A percentile compares a stretch with the other conserved stretches of the same genome.
These are phyloP conservation scores for Myotis vivesi DNA, from an alignment of 2,797 vertebrate genomes.

Conservation along the genomic window DNA sequence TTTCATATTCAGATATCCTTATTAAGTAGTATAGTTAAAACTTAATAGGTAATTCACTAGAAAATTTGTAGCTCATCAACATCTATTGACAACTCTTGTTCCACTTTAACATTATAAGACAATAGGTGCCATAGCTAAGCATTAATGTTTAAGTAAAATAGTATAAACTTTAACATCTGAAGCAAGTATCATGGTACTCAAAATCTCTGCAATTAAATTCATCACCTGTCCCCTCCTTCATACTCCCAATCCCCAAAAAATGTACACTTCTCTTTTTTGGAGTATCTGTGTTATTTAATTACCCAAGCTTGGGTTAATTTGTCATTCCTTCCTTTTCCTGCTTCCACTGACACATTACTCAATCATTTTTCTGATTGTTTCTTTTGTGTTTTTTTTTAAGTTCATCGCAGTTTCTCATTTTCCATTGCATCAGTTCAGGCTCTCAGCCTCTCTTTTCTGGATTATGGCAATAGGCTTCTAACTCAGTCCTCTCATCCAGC, in stretches of 20 bases:
- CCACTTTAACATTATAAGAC: not conserved
- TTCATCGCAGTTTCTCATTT: not conserved
- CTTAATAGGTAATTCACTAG: not conserved
- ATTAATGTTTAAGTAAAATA: conserved; percentile 27
- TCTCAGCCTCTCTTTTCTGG: not conserved
- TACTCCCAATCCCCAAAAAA: accelerated
- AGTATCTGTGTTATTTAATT: not conserved
- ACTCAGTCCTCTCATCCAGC: not conserved
- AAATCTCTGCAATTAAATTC: not conserved
- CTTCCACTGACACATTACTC: not conserved
- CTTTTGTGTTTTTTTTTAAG: not conserved
- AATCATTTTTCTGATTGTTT: not conserved
- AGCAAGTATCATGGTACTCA: not conserved
- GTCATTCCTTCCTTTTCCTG: not conserved
- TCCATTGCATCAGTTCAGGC: not conserved
- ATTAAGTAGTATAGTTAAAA: not conserved
- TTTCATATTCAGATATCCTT: not conserved
- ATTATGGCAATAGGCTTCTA: not conserved
- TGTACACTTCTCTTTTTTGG: not conserved
- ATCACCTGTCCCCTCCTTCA: not conserved
- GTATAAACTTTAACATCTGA: not conserved
- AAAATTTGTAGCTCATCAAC: not conserved
- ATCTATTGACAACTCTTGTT: not conserved
- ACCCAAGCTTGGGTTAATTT: not conserved
- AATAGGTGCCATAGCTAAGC: not conserved